Percentiles rank a stretch among this genome's conserved stretches.
phyloP scores from a whole-genome alignment of 2,888 invertebrate species.

The Pachydiplax longipennis region DNA sequence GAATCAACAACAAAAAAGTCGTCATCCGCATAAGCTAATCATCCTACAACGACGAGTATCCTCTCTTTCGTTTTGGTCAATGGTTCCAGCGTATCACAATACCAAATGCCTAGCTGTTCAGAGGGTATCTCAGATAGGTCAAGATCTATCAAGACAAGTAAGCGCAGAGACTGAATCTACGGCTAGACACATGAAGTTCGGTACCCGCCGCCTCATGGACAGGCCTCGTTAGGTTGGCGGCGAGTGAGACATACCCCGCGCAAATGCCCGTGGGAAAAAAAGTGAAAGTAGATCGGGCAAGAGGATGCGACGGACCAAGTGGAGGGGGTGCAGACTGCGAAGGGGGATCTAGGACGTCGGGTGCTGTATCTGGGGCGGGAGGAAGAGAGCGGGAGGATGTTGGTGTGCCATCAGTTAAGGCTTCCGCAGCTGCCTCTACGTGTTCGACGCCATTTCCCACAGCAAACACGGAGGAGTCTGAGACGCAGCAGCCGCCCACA shows the following conservation, averaged over 20 bases:
- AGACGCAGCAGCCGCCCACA: background rate
- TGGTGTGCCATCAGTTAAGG: background rate
- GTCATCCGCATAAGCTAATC: too few relatives aligned
- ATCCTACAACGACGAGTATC: too few relatives aligned
- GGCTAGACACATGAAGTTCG: background rate
- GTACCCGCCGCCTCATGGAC: background rate
- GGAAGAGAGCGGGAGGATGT: background rate
- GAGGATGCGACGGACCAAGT: background rate
- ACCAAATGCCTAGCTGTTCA: too few relatives aligned
- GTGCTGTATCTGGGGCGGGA: conserved; percentile 6
- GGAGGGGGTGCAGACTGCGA: background rate
- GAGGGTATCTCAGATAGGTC: too few relatives aligned
- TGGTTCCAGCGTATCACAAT: too few relatives aligned
- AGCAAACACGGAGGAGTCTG: conserved; percentile 1
- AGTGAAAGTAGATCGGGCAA: background rate
- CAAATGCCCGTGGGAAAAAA: background rate
- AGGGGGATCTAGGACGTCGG: background rate
- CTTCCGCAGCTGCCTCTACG: background rate
- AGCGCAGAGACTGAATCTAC: background rate
- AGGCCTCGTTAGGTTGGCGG: background rate
- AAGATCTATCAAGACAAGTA: too few relatives aligned
- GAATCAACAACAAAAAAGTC: too few relatives aligned
- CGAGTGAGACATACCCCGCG: background rate
- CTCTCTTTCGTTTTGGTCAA: too few relatives aligned
- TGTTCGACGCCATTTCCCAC: conserved; percentile 11